Evolutionary conservation across 92 coral and sea anemone species (phyloP), one percentile per base, ranked within the genome.

Genomic region (Nematostella vectensis): DNA sequence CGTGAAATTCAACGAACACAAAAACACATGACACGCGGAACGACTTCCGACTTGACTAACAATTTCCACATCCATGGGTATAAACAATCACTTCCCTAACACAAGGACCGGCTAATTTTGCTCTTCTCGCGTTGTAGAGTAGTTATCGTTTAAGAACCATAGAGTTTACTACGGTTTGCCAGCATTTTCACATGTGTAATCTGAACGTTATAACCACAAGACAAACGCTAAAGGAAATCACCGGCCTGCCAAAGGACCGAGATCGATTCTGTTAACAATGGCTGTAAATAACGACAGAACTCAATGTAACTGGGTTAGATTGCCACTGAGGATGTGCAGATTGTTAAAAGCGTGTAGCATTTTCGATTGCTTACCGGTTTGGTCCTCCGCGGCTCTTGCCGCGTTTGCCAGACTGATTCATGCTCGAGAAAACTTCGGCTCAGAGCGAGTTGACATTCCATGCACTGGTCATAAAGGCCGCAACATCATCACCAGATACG

Each of bases 391-490:
- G 94, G 62, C 67, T 74, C 73, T 66, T 81, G 77, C 79, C 62
- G 77, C 80, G 69, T 25, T 65, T 69, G 69, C 74, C 78, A 63
- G 33, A 18, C 31, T 50, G 81, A 71, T 44, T 85, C 94, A 85
- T 85, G 67, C 67, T 75, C 38, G 77, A 80, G 72, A 74, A 65
- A 75, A 80, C 77, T 71, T 33, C 8, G 40, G 8, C 8, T 33
- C 80, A 60, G 76, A 55, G 31, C 50, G 58, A 75, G 64, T 72
- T 78, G 83, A 59, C 75, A 63, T 80, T 74, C 88, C 88, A 80
- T 71, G 74, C 44, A 66, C 80, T 54, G 64, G 29, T 33, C 61
- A 59, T 38, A 73, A 68, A 71, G 51, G 60, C 71, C 62, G 57
- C 54, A 59, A 54, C 47, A 58, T 66, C 40, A 59, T 45, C 36